A percentile compares a stretch with the other conserved stretches of the same genome.
Conservation (phyloP, 2,888 invertebrate genomes). For the Mimas tiliae region DNA sequence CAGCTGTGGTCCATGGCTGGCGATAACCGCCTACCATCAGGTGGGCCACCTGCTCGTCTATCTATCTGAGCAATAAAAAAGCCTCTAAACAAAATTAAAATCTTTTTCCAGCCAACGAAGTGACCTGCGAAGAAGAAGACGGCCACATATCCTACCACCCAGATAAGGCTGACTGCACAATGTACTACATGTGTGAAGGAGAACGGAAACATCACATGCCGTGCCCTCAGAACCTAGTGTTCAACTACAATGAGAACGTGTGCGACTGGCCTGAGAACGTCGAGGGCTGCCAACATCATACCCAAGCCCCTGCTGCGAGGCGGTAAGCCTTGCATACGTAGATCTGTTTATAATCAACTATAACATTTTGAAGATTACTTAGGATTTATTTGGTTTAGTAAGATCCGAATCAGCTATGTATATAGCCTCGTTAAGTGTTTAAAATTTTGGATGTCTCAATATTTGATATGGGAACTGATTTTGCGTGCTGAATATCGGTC, state of each 20-base stretch:
- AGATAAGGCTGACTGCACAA: slow-evolving; percentile 95
- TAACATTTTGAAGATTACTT: slow-evolving; percentile 39
- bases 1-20: no score
- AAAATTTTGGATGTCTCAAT: slow-evolving; percentile 34
- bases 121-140: slow-evolving; percentile 95
- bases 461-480: not conserved
- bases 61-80: no score
- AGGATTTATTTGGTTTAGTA: slow-evolving; percentile 43
- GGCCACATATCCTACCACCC: slow-evolving; percentile 97
- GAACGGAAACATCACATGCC: slow-evolving; percentile 98
- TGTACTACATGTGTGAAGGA: slow-evolving; percentile 98
- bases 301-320: slow-evolving; percentile 77
- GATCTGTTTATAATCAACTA: slow-evolving; percentile 22
- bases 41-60: no score
- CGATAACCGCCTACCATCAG: no score
- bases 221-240: slow-evolving; percentile 95
- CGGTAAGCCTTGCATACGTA: slow-evolving; percentile 54
- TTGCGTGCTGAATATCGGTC: not conserved
- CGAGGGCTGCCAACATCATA: slow-evolving; percentile 89
- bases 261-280: slow-evolving; percentile 99
- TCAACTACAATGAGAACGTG: slow-evolving; percentile 96
- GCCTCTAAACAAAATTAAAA: no score
- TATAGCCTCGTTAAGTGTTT: slow-evolving; percentile 50
- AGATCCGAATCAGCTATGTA: slow-evolving; percentile 44
- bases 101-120: slow-evolving; percentile 90